Base-by-base conservation (phyloP, 37 sponge, comb jelly and placozoan genomes). In the Spongilla lacustris region DNA sequence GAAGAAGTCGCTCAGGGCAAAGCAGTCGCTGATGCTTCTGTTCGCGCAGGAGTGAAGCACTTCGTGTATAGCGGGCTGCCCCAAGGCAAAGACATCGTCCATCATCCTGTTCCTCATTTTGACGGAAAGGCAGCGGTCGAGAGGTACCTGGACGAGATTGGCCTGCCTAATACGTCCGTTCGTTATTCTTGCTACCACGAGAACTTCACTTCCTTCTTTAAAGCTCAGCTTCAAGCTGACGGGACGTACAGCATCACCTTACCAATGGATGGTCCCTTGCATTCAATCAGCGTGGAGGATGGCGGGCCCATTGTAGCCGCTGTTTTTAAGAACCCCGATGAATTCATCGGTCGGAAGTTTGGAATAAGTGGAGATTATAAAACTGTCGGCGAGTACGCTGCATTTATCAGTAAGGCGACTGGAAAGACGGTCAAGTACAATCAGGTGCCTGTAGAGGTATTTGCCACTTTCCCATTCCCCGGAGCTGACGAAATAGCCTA, bases 11-110 rank as follows among this genome's bases (percentile, higher is more conserved):
- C 80, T 29, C 94, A 93, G 79, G 95, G 86, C 2, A 90, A 87
- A 66, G 74, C 89, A 38, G 83, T 85, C 9, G 91, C 87, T 13
- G 91, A 91, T 41, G 86, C 68, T 0, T 86, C 83, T 71, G 83
- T 89, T 77, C 70, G 84, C 37, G 78, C 31, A 67, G 95, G 95
- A 50, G 88, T 94, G 73, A 80, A 91, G 69, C 95, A 94, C 71
- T 36, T 94, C 4, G 85, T 90, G 29, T 94, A 36, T 69, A 94
- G 94, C 68, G 91, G 91, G 30, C 83, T 94, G 21, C 88, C 87
- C 13, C 25, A 27, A 6, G 91, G 80, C 22, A 78, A 90, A 69
- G 91, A 84, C 0, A 80, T 68, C 30, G 80, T 84, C 58, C 88
- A 85, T 28, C 79, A 85, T 33, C 9, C 66, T 38, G 84, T 86